These are phyloP conservation scores for Abrostola triplasia DNA, from an alignment of 2,888 invertebrate species.

Conservation along the genomic window DNA sequence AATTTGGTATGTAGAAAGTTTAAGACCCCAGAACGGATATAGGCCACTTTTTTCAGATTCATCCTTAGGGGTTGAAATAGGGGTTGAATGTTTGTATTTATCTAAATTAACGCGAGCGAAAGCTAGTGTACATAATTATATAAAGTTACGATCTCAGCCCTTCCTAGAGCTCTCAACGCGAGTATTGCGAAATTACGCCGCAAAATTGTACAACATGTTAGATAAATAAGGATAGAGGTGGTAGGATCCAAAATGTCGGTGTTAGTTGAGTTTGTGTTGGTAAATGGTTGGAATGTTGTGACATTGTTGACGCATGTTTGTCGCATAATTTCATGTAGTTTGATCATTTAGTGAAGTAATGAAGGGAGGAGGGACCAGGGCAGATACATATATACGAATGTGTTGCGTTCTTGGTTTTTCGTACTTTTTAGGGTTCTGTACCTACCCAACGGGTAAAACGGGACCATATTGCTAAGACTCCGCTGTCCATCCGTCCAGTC, in stretches of 20 bases:
- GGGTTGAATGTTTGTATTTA: too few species aligned
- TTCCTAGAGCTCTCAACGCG: slow-evolving; percentile 18
- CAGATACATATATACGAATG: neutral
- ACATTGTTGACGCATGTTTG: slow-evolving; percentile 24
- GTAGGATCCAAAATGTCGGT: slow-evolving; percentile 33
- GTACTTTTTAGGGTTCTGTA: too few species aligned
- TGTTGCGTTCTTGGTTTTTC: neutral
- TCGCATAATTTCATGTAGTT: slow-evolving; percentile 41
- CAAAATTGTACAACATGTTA: slow-evolving; percentile 42
- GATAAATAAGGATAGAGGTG: slow-evolving; percentile 41
- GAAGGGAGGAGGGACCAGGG: slow-evolving; percentile 16
- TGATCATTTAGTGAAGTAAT: slow-evolving; percentile 21
- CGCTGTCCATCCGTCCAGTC: too few species aligned
- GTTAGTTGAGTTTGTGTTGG: slow-evolving; percentile 23
- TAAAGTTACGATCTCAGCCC: slow-evolving; percentile 13
- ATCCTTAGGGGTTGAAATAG: too few species aligned
- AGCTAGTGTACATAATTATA: too few species aligned
- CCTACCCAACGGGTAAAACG: too few species aligned
- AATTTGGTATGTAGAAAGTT: too few species aligned
- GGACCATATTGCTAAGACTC: too few species aligned
- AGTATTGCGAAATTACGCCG: slow-evolving; percentile 37
- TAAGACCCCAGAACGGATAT: too few species aligned
- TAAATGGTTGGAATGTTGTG: slow-evolving; percentile 36
- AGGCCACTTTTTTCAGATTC: too few species aligned
- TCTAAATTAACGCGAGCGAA: too few species aligned